phyloP scores from a whole-genome alignment of 37 sponge, comb jelly and placozoan genomes.

The Bolinopsis microptera region DNA sequence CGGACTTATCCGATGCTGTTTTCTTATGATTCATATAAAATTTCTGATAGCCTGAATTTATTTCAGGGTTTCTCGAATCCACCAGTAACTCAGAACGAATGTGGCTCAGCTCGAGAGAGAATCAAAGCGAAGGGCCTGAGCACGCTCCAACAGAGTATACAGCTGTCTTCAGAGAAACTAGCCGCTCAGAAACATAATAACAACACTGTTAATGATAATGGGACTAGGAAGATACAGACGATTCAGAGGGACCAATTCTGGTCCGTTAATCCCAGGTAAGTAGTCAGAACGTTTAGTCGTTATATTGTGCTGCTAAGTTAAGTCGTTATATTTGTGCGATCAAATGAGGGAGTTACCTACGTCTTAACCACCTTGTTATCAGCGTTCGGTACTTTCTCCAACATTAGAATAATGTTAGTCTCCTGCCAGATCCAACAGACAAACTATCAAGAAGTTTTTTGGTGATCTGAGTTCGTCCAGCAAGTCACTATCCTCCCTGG shows the following conservation, averaged over 20 bases:
- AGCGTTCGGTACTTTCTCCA: no score
- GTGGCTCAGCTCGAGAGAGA: conserved; percentile 53
- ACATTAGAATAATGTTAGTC: no score
- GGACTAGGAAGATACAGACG: neutral
- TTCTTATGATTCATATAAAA: neutral
- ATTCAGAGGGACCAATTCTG: conserved; percentile 37
- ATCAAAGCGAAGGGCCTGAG: conserved; percentile 61
- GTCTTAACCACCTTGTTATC: no score
- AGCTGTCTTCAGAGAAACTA: neutral
- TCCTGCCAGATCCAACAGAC: conserved; percentile 49
- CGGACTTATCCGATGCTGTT: no score
- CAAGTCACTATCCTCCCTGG: neutral
- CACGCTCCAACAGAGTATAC: conserved; percentile 15
- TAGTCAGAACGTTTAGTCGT: no score
- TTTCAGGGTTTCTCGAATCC: conserved; percentile 52
- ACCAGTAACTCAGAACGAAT: conserved; percentile 39
- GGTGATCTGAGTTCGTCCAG: conserved; percentile 24
- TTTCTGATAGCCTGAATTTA: neutral
- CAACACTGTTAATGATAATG: conserved; percentile 59
- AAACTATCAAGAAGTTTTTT: conserved; percentile 64
- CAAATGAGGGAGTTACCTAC: no score
- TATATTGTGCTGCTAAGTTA: no score
- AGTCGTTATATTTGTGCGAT: no score
- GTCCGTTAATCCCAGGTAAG: conserved; percentile 55
- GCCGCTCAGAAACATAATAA: neutral